These are phyloP conservation scores for Chesias legatella DNA, from an alignment of 2,888 invertebrate genomes.

Conservation along the genomic window DNA sequence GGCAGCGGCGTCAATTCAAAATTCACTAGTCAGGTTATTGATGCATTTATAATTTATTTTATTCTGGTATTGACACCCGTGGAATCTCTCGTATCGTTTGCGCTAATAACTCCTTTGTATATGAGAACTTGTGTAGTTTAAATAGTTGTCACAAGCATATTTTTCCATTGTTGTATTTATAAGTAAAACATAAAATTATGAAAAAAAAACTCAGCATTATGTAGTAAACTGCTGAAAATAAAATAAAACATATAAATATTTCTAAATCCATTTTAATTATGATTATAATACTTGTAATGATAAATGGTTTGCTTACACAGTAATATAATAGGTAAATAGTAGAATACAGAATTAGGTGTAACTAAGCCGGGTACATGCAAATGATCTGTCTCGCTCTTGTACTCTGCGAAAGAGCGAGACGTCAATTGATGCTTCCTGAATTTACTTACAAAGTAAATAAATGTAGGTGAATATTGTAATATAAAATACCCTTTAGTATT, in stretches of 20 bases:
- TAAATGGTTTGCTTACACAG: slow-evolving; percentile 27
- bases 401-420: slow-evolving; percentile 11
- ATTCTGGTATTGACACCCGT: slow-evolving; percentile 10
- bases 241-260: slow-evolving; percentile 23
- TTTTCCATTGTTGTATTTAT: slow-evolving; percentile 61
- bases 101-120: slow-evolving; percentile 55
- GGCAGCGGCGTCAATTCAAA: slow-evolving; percentile 42
- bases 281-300: slow-evolving; percentile 25
- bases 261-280: slow-evolving; percentile 28
- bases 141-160: slow-evolving; percentile 64
- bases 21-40: slow-evolving; percentile 70
- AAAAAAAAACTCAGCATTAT: slow-evolving; percentile 24
- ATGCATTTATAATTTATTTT: slow-evolving; percentile 77
- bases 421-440: slow-evolving; percentile 16
- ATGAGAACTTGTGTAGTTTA: slow-evolving; percentile 53
- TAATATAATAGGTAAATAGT: slow-evolving; percentile 23
- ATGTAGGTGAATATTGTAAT: slow-evolving; percentile 15
- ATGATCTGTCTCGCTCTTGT: slow-evolving; percentile 11
- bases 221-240: slow-evolving; percentile 20
- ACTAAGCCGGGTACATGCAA: slow-evolving; percentile 6
- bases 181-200: slow-evolving; percentile 24
- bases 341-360: slow-evolving; percentile 12
- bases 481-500: slow-evolving; percentile 15
- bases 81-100: slow-evolving; percentile 59
- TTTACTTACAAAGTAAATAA: slow-evolving; percentile 21